phyloP scores from a whole-genome alignment of 2,113 vertebrate genomes.

The Coptodon rendalli region DNA sequence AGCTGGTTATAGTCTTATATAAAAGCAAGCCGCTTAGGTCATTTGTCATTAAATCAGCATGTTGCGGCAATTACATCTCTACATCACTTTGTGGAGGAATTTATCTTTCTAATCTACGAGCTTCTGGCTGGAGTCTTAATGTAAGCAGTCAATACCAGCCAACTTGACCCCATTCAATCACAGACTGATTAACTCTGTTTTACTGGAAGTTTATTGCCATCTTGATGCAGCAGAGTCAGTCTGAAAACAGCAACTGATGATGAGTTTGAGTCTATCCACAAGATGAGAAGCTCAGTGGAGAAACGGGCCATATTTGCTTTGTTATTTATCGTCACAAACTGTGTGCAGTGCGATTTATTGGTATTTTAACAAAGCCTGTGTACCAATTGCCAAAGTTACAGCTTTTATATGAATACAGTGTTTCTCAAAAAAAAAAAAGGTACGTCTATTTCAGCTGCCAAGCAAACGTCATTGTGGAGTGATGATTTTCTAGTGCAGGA shows the following conservation, averaged over 20 bases:
- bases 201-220: neutral
- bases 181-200: neutral
- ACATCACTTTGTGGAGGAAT: neutral
- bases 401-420: neutral
- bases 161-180: neutral
- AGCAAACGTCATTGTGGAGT: neutral
- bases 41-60: neutral
- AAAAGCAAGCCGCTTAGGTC: neutral
- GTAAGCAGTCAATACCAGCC: neutral
- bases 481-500: neutral
- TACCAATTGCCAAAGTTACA: neutral
- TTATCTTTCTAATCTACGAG: neutral
- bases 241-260: neutral
- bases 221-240: neutral
- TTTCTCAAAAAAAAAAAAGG: neutral
- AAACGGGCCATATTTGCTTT: neutral
- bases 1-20: neutral
- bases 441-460: neutral
- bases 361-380: neutral
- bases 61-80: neutral
- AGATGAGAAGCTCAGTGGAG: neutral
- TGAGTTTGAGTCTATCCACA: neutral
- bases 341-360: neutral
- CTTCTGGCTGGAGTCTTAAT: neutral
- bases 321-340: neutral